These are phyloP conservation scores for Callipepla squamata DNA, from an alignment of 2,113 vertebrate genomes.

Conservation along the genomic window DNA sequence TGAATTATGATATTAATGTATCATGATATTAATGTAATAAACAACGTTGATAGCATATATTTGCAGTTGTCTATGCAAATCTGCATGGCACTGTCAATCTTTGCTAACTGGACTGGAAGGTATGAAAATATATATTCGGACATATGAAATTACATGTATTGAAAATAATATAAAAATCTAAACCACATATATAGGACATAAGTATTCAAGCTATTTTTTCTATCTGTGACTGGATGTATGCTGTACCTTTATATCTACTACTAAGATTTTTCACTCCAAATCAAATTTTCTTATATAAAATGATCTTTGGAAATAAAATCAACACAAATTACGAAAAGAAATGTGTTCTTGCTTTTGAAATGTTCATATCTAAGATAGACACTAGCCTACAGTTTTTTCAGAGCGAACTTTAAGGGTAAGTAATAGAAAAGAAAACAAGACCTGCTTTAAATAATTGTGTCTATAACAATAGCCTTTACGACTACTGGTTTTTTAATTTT, in stretches of 20 bases:
- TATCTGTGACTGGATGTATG: neutral
- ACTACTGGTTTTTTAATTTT: neutral
- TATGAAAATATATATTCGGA: neutral
- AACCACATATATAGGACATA: neutral
- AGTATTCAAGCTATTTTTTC: neutral
- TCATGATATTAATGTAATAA: too few relatives aligned
- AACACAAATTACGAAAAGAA: neutral
- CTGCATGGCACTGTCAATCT: neutral
- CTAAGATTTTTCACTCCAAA: neutral
- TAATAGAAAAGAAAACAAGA: neutral
- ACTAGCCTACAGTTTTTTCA: neutral
- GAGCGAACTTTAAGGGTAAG: neutral
- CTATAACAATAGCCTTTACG: neutral
- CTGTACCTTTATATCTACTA: neutral
- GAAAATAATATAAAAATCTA: neutral
- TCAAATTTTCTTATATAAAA: neutral
- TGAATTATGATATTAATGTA: neutral
- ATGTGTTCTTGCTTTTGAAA: rapidly evolving
- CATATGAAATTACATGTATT: neutral
- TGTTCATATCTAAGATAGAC: neutral
- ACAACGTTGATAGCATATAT: neutral
- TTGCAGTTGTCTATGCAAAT: neutral
- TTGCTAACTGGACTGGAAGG: neutral
- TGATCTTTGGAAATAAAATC: neutral
- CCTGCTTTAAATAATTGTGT: neutral